phyloP scores from a whole-genome alignment of 2,113 vertebrate genomes.

The Toxotes chatareus region DNA sequence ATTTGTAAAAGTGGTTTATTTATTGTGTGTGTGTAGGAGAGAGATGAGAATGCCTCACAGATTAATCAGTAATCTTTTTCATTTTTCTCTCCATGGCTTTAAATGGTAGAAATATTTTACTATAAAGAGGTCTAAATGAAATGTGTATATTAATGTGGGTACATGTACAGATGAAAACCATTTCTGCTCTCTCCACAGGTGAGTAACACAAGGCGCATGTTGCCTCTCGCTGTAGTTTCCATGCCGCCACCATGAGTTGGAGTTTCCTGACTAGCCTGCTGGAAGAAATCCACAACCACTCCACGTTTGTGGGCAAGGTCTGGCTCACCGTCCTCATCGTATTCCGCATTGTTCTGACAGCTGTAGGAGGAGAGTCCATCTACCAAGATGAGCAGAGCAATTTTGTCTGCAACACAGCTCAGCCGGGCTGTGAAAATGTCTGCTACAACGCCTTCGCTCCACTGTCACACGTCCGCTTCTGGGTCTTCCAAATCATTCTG shows the following conservation, averaged over 20 bases:
- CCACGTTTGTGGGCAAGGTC: slow-evolving; percentile 96
- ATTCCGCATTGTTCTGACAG: slow-evolving; percentile 95
- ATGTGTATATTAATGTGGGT: background rate
- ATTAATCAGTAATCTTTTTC: background rate
- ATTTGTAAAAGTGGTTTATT: slow-evolving; percentile 28
- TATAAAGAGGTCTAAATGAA: background rate
- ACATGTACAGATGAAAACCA: background rate
- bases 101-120: slow-evolving; percentile 33
- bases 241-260: slow-evolving; percentile 91
- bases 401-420: slow-evolving; percentile 93
- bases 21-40: slow-evolving; percentile 4
- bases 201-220: slow-evolving; percentile 45
- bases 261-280: slow-evolving; percentile 95
- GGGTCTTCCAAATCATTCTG: slow-evolving; percentile 96
- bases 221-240: slow-evolving; percentile 32
- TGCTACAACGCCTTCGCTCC: slow-evolving; percentile 95
- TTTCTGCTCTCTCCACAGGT: slow-evolving; percentile 59
- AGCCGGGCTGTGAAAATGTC: slow-evolving; percentile 95
- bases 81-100: slow-evolving; percentile 2
- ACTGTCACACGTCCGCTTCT: slow-evolving; percentile 94
- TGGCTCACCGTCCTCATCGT: slow-evolving; percentile 94
- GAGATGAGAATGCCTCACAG: background rate
- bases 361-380: slow-evolving; percentile 94
- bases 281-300: slow-evolving; percentile 98
- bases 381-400: slow-evolving; percentile 98